Evolutionary conservation across 2,888 invertebrate species (phyloP).

Genomic region (Thereva nobilitata): DNA sequence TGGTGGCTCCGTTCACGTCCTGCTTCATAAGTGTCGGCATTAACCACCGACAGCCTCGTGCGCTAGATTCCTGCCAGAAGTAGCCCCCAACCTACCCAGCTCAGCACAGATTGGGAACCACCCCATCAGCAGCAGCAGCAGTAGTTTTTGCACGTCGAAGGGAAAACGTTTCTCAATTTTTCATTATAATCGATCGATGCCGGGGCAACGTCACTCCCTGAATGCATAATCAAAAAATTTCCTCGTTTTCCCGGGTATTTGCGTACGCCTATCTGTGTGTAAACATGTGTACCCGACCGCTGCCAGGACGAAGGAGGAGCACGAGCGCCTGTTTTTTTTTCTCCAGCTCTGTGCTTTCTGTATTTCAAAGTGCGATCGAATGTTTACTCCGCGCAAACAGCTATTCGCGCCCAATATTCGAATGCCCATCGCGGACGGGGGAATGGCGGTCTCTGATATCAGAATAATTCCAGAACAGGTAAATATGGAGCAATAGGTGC

Average conservation of each 20-base stretch:
- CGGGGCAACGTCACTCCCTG: too few species aligned
- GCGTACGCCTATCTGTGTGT: neutral
- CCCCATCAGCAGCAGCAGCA: neutral
- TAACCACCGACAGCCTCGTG: conserved; percentile 3
- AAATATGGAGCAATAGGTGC: neutral
- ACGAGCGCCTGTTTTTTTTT: too few species aligned
- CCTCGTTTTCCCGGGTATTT: conserved; percentile 3
- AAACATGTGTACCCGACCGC: neutral
- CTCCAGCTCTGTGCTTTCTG: neutral
- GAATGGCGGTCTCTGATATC: neutral
- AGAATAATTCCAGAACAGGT: neutral
- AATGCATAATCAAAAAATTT: neutral
- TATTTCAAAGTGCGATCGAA: conserved; percentile 18
- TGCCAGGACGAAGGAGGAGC: too few species aligned
- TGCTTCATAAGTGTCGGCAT: conserved; percentile 2
- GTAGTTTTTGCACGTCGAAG: neutral
- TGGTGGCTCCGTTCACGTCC: neutral
- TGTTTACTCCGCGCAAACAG: conserved; percentile 17
- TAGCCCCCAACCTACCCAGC: too few species aligned
- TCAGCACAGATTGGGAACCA: too few species aligned
- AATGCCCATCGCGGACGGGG: neutral
- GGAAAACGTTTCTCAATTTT: conserved; percentile 14
- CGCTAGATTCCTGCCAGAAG: too few species aligned
- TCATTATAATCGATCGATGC: conserved; percentile 19
- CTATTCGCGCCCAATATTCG: conserved; percentile 11